phyloP scores from a whole-genome alignment of 2,797 vertebrate species.

The Nannoperca australis region DNA sequence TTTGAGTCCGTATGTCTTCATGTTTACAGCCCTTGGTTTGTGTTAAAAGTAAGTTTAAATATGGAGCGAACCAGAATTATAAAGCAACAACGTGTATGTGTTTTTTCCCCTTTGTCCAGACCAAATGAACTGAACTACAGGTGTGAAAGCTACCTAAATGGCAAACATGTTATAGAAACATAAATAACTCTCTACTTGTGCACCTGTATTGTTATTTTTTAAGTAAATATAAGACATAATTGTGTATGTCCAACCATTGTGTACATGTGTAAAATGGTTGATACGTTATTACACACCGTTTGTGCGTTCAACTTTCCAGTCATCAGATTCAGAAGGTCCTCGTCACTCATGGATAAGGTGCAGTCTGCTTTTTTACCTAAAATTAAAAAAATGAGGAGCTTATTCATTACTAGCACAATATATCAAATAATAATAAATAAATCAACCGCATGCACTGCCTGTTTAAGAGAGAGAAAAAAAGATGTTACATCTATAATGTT shows the following conservation, averaged over 20 bases:
- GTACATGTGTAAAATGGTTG: neutral
- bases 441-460: neutral
- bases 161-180: neutral
- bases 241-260: neutral
- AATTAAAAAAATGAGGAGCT: neutral
- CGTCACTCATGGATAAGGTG: constrained; percentile 90
- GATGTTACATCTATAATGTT: neutral
- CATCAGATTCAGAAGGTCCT: constrained; percentile 91
- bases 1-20: neutral
- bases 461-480: neutral
- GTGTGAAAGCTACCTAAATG: neutral
- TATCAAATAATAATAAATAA: too few relatives aligned
- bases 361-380: constrained; percentile 92
- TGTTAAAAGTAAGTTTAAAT: too few relatives aligned
- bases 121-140: neutral
- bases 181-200: neutral
- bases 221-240: neutral
- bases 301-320: constrained; percentile 94
- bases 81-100: neutral
- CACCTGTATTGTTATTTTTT: neutral
- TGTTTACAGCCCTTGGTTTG: neutral
- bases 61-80: neutral
- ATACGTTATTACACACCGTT: constrained; percentile 79
- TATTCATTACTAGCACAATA: neutral
- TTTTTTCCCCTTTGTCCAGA: neutral